phyloP scores from a whole-genome alignment of 64 coral and sea anemone species.

The Hydrozoanthus tunicans region DNA sequence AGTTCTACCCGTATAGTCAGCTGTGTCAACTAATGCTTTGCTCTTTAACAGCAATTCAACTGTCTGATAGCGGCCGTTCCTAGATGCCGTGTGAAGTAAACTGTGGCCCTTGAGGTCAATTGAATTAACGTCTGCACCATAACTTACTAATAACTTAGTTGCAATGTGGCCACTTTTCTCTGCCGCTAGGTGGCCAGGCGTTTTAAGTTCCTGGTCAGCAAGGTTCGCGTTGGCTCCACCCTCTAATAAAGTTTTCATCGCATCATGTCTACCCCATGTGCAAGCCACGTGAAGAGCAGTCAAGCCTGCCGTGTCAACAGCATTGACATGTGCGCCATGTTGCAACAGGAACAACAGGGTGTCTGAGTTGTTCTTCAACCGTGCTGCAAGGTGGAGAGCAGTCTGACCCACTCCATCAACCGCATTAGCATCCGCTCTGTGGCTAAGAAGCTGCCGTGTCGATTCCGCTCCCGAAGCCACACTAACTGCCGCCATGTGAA shows the following conservation, averaged over 20 bases:
- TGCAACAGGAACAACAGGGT: conserved; percentile 6
- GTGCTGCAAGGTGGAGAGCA: conserved; percentile 11
- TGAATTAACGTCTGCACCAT: conserved; percentile 4
- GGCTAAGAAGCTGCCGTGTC: neutral
- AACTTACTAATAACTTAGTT: neutral
- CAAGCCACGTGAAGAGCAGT: conserved; percentile 36
- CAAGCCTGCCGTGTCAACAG: neutral
- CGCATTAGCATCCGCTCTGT: neutral
- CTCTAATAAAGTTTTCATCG: neutral
- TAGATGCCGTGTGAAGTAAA: neutral
- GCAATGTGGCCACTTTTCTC: neutral
- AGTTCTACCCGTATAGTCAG: neutral
- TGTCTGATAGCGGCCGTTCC: neutral
- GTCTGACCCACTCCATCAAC: neutral
- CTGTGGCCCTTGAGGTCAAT: neutral
- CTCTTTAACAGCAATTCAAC: neutral
- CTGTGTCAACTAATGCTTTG: neutral
- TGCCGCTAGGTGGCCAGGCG: neutral
- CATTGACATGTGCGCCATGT: conserved; percentile 18
- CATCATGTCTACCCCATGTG: neutral
- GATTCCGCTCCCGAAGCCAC: neutral
- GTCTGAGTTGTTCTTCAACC: neutral
- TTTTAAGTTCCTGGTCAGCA: neutral
- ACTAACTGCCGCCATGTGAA: conserved; percentile 13
- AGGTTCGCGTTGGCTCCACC: neutral